A percentile compares a stretch with the other conserved stretches of the same genome.
Conservation (phyloP, 2,797 vertebrate species). For the Darevskia nairensis region DNA sequence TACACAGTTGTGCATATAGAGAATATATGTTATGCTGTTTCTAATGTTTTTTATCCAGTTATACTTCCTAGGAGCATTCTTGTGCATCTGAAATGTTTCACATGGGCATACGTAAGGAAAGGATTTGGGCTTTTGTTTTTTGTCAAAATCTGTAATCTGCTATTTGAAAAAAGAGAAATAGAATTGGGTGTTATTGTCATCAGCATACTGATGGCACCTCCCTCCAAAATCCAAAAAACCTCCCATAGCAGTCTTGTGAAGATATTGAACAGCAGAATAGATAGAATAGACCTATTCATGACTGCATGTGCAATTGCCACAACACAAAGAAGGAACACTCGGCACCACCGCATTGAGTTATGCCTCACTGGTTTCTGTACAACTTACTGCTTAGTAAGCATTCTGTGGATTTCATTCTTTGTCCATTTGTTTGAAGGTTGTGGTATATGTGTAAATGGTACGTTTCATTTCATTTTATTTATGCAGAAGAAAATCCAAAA, state of each 20-base stretch:
- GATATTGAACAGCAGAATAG: background rate
- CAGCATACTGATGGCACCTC: background rate
- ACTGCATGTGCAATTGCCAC: background rate
- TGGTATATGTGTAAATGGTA: slow-evolving; percentile 17
- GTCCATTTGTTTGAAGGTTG: slow-evolving; percentile 35
- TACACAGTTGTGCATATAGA: background rate
- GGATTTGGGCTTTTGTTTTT: background rate
- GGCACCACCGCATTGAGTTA: background rate
- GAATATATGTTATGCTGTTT: background rate
- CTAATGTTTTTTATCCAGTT: background rate
- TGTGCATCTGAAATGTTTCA: background rate
- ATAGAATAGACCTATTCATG: background rate
- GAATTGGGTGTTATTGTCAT: background rate
- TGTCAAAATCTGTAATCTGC: background rate
- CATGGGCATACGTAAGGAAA: background rate
- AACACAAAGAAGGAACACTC: no score
- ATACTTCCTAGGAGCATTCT: background rate
- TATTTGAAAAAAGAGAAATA: background rate
- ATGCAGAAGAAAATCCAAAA: slow-evolving; percentile 81
- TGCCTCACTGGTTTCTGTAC: background rate
- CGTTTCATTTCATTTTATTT: slow-evolving; percentile 49
- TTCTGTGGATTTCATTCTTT: background rate
- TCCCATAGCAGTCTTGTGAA: background rate
- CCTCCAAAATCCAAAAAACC: background rate
- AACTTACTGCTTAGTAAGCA: background rate